These are phyloP conservation scores for Graptemys geographica DNA, from an alignment of 2,797 vertebrate species.

Conservation along the genomic window DNA sequence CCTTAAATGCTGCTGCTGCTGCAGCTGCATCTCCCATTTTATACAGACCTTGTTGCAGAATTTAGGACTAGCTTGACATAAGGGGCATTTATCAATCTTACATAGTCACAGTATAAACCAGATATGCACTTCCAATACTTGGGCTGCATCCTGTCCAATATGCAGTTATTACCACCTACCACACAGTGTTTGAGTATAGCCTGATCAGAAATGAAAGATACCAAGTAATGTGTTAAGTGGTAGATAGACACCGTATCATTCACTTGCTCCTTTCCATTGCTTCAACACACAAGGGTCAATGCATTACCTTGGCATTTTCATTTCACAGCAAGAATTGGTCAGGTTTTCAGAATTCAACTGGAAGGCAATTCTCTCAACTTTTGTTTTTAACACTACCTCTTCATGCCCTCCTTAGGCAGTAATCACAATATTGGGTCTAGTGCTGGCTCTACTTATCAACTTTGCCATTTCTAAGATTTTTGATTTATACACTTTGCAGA, in stretches of 20 bases:
- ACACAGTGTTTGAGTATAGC: not conserved
- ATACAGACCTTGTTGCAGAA: too few relatives aligned
- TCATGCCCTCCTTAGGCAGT: not conserved
- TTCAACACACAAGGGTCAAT: not conserved
- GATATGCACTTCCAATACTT: not conserved
- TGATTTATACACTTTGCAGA: not conserved
- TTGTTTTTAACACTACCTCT: not conserved
- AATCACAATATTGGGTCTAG: not conserved
- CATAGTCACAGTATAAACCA: not conserved
- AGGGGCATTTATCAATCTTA: too few relatives aligned
- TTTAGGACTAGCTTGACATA: too few relatives aligned
- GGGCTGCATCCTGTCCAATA: too few relatives aligned
- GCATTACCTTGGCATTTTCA: not conserved
- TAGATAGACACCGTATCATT: not conserved
- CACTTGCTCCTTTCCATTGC: not conserved
- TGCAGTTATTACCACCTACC: not conserved
- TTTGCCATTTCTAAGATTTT: not conserved
- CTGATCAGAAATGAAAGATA: not conserved
- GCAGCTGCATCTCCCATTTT: too few relatives aligned
- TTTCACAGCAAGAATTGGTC: not conserved
- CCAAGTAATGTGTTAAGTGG: not conserved
- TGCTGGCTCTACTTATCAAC: not conserved
- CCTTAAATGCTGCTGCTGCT: too few relatives aligned
- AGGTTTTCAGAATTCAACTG: not conserved
- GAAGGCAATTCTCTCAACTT: not conserved